Conservation (phyloP, 23 tunicate species). For the Trididemnum nubilum region DNA sequence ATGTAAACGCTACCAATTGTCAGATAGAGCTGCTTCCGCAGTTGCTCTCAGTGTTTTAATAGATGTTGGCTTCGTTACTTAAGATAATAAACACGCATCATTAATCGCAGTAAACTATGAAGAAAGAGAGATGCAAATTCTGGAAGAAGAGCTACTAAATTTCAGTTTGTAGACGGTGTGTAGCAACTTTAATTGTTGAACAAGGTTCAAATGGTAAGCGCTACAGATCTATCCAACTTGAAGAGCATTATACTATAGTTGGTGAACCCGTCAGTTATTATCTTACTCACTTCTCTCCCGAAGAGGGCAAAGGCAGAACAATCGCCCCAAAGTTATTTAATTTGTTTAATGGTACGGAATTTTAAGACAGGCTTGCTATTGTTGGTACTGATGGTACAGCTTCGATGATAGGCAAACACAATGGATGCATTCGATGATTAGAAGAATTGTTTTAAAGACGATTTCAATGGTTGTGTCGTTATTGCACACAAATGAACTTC, state of each 20-base stretch:
- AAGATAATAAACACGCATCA: not conserved
- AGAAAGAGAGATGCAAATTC: not conserved
- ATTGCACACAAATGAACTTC: not conserved
- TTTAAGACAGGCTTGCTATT: not conserved
- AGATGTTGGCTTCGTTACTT: conserved; percentile 3
- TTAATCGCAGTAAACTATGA: no score
- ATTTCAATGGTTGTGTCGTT: conserved; percentile 2
- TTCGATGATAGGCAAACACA: conserved; percentile 21
- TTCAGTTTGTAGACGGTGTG: not conserved
- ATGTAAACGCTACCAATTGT: not conserved
- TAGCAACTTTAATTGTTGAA: not conserved
- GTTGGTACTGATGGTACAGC: conserved; percentile 25
- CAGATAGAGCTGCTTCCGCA: not conserved
- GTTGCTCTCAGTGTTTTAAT: not conserved
- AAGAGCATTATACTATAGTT: conserved; percentile 1
- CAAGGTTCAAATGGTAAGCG: conserved; percentile 3
- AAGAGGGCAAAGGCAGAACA: no score
- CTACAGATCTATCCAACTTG: not conserved
- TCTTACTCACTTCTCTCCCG: no score
- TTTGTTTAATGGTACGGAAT: not conserved
- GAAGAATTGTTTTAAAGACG: conserved; percentile 18
- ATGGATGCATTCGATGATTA: conserved; percentile 10
- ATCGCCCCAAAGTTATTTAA: not conserved
- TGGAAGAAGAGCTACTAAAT: not conserved
- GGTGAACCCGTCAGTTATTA: conserved; percentile 14